Evolutionary conservation across 2,888 invertebrate genomes (phyloP).

Genomic region (Clanis bilineata): DNA sequence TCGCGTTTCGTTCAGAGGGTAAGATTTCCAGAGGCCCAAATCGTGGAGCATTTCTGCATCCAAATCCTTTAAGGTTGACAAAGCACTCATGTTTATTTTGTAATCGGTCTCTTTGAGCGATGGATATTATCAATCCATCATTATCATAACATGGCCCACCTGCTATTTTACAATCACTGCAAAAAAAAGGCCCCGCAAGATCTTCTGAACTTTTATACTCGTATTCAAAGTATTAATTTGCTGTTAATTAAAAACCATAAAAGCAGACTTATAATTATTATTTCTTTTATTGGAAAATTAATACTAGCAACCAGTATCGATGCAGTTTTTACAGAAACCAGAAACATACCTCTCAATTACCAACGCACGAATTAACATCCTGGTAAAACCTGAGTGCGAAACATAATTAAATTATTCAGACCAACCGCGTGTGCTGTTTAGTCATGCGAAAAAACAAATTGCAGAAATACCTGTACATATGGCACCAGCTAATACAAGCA

Average conservation of each 20-base stretch:
- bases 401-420: constrained; percentile 16
- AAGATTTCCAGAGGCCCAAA: too few relatives aligned
- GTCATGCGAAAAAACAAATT: not conserved
- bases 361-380: not conserved
- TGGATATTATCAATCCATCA: too few relatives aligned
- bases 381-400: constrained; percentile 9
- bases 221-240: not conserved
- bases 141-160: too few relatives aligned
- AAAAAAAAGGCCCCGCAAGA: too few relatives aligned
- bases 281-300: not conserved
- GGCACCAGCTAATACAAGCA: not conserved
- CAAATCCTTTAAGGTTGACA: too few relatives aligned
- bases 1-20: too few relatives aligned
- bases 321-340: not conserved
- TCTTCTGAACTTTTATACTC: too few relatives aligned
- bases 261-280: not conserved
- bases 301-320: not conserved
- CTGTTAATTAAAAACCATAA: not conserved
- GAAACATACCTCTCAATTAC: not conserved
- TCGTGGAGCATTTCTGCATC: too few relatives aligned
- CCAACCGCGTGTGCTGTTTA: constrained; percentile 3
- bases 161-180: too few relatives aligned
- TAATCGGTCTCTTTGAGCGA: too few relatives aligned
- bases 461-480: not conserved
- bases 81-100: too few relatives aligned